Evolutionary conservation across 2,113 vertebrate genomes (phyloP).

Genomic region (Dipodomys merriami): DNA sequence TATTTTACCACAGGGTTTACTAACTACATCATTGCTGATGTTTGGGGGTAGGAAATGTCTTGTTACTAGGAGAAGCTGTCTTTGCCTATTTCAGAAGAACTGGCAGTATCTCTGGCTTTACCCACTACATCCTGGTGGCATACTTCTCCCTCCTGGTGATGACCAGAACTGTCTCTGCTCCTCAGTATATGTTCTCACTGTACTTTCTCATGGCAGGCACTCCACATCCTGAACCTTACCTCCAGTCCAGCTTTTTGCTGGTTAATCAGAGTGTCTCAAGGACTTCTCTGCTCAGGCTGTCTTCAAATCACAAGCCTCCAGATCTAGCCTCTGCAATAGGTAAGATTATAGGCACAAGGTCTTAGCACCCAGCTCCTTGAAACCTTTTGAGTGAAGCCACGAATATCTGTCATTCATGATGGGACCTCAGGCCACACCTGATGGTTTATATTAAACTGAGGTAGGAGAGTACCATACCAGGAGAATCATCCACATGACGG

Average conservation of each 20-base stretch:
- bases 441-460: not conserved
- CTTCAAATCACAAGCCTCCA: no score
- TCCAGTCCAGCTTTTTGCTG: no score
- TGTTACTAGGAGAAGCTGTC: no score
- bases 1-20: not conserved
- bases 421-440: not conserved
- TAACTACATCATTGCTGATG: not conserved
- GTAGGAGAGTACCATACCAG: not conserved
- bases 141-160: not conserved
- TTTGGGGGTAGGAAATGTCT: not conserved
- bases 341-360: not conserved
- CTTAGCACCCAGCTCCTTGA: not conserved
- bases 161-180: not conserved
- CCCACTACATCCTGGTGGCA: not conserved
- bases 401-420: not conserved
- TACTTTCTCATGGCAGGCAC: not conserved
- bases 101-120: not conserved
- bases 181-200: not conserved
- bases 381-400: not conserved
- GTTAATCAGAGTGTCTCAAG: no score
- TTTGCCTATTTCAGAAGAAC: not conserved
- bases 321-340: no score
- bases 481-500: no score
- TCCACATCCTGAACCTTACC: no score
- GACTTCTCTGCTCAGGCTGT: no score